Percentiles rank a stretch among this genome's conserved stretches.
phyloP scores from a whole-genome alignment of 2,113 vertebrate species.

The Podarcis cretensis region DNA sequence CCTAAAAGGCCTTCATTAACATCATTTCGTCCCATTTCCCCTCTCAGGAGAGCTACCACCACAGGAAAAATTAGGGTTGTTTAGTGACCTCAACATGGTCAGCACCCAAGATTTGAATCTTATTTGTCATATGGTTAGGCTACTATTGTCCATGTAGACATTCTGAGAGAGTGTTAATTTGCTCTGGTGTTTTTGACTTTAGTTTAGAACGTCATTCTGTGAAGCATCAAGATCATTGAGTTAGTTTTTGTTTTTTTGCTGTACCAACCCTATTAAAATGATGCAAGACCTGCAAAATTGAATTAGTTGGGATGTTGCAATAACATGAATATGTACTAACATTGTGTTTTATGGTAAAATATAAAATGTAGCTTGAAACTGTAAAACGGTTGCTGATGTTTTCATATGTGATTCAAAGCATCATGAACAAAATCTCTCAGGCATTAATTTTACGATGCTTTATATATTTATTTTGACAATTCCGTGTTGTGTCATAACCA shows the following conservation, averaged over 20 bases:
- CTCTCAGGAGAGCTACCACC: background rate
- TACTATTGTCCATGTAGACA: background rate
- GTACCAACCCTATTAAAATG: background rate
- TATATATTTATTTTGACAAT: constrained; percentile 47
- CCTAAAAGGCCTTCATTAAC: background rate
- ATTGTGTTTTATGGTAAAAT: background rate
- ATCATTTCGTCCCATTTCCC: background rate
- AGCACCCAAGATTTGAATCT: background rate
- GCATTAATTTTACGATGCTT: constrained; percentile 27
- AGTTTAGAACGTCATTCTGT: background rate
- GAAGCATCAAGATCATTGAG: background rate
- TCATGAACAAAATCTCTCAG: background rate
- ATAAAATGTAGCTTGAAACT: background rate
- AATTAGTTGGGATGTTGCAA: background rate
- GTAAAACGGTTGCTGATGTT: background rate
- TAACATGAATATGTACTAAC: background rate
- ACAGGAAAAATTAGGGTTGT: background rate
- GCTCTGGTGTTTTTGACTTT: background rate
- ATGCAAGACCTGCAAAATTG: background rate
- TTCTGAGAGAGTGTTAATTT: background rate
- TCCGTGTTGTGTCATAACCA: constrained; percentile 35
- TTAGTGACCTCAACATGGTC: background rate
- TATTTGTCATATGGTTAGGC: background rate
- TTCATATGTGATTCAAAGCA: constrained; percentile 22
- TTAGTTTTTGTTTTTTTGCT: background rate